Percentiles rank a stretch among this genome's conserved stretches.
These are phyloP conservation scores for Mastomys coucha DNA, from an alignment of 2,113 vertebrate species.

Conservation along the genomic window DNA sequence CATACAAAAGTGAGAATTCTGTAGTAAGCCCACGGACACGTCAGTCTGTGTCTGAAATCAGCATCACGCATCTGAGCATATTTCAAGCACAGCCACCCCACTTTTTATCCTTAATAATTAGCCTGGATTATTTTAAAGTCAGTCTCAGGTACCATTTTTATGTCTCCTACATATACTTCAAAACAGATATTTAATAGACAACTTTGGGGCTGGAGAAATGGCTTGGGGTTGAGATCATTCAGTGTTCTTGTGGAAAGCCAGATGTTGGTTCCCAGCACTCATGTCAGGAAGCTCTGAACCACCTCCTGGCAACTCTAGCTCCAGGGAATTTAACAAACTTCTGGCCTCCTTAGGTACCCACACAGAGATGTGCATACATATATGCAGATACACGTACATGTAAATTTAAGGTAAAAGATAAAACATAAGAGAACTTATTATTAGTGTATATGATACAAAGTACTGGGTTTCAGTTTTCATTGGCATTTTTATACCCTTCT, in stretches of 20 bases:
- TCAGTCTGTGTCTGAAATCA: neutral
- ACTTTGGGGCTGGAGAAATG: neutral
- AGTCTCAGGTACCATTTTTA: neutral
- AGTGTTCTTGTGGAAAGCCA: neutral
- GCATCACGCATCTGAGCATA: neutral
- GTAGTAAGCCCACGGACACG: neutral
- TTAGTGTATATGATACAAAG: neutral
- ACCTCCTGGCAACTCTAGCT: neutral
- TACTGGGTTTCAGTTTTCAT: neutral
- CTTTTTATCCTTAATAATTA: conserved; percentile 7
- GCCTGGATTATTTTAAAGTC: conserved; percentile 41
- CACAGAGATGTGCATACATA: neutral
- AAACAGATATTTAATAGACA: neutral
- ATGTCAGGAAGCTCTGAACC: neutral
- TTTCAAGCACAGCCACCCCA: conserved; percentile 1
- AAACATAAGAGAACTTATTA: neutral
- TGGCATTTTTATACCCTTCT: too few species aligned
- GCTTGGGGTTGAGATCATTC: neutral
- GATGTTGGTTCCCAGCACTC: neutral
- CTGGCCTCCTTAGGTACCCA: neutral
- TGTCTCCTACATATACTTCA: neutral
- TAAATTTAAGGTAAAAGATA: neutral
- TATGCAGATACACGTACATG: neutral
- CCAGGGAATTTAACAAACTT: neutral
- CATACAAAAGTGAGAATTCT: neutral